phyloP scores from a whole-genome alignment of 2,797 vertebrate species.

The Loriculus beryllinus region DNA sequence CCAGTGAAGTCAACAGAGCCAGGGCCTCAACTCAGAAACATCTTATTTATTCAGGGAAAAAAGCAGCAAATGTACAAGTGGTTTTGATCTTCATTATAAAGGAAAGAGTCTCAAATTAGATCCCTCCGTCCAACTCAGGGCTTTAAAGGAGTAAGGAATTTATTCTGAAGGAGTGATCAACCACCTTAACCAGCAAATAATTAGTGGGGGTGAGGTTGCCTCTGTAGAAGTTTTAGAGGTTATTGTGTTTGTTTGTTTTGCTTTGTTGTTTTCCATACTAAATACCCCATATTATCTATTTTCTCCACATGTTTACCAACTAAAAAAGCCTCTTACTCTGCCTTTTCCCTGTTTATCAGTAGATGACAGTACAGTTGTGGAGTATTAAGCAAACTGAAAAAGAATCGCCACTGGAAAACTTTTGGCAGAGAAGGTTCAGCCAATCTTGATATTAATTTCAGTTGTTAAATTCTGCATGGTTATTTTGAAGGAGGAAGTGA shows the following conservation, averaged over 20 bases:
- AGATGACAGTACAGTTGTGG: neutral
- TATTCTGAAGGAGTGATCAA: neutral
- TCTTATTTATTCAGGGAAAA: constrained; percentile 4
- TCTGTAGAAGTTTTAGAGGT: neutral
- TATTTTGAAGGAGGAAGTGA: neutral
- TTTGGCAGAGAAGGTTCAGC: neutral
- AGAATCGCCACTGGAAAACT: neutral
- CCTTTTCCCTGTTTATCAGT: neutral
- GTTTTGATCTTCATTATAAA: neutral
- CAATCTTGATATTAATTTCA: neutral
- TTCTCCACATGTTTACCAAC: neutral
- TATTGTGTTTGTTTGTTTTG: neutral
- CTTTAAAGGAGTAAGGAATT: neutral
- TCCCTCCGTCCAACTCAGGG: neutral
- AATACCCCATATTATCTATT: neutral
- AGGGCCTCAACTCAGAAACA: constrained; percentile 6
- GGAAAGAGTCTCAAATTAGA: neutral
- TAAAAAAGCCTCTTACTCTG: neutral
- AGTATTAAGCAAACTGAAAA: neutral
- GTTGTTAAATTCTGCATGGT: neutral
- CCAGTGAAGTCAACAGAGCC: neutral
- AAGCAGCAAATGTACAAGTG: neutral
- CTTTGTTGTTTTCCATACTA: neutral
- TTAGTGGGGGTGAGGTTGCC: fast-evolving
- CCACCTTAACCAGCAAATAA: neutral